Percentiles rank a stretch among this genome's conserved stretches.
phyloP scores from a whole-genome alignment of 2,888 invertebrate genomes.

The Chrysolina oricalcia region DNA sequence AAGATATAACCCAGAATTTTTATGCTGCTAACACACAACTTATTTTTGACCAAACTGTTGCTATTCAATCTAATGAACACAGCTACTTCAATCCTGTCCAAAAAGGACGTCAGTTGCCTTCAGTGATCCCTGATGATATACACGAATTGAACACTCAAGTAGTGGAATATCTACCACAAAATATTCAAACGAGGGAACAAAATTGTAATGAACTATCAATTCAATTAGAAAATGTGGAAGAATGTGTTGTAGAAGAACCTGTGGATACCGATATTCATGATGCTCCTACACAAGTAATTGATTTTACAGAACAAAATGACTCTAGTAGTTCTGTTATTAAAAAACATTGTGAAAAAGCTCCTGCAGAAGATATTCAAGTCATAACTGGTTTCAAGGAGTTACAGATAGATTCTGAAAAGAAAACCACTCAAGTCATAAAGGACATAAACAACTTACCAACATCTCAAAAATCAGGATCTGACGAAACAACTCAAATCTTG shows the following conservation, averaged over 20 bases:
- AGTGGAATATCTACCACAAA: constrained; percentile 28
- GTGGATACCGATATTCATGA: constrained; percentile 46
- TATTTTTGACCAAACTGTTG: constrained; percentile 36
- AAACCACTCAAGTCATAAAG: not conserved
- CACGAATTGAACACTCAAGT: constrained; percentile 54
- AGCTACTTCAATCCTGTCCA: constrained; percentile 19
- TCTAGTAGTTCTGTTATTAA: not conserved
- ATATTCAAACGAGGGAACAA: not conserved
- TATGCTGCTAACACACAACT: constrained; percentile 60
- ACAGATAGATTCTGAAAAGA: not conserved
- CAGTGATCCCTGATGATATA: constrained; percentile 9
- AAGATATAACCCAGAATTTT: constrained; percentile 59
- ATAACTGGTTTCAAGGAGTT: not conserved
- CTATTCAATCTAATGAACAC: constrained; percentile 21
- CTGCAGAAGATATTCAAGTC: constrained; percentile 1
- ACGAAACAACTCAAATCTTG: constrained; percentile 10
- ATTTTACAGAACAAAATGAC: constrained; percentile 7
- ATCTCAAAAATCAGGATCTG: not conserved
- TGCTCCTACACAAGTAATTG: constrained; percentile 35
- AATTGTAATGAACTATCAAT: not conserved
- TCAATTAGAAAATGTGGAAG: not conserved
- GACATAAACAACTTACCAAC: not conserved
- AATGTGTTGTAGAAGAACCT: constrained; percentile 14
- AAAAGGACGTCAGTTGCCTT: not conserved
- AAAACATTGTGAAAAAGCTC: not conserved